These are phyloP conservation scores for Micrastur ruficollis DNA, from an alignment of 2,797 vertebrate genomes.

Conservation along the genomic window DNA sequence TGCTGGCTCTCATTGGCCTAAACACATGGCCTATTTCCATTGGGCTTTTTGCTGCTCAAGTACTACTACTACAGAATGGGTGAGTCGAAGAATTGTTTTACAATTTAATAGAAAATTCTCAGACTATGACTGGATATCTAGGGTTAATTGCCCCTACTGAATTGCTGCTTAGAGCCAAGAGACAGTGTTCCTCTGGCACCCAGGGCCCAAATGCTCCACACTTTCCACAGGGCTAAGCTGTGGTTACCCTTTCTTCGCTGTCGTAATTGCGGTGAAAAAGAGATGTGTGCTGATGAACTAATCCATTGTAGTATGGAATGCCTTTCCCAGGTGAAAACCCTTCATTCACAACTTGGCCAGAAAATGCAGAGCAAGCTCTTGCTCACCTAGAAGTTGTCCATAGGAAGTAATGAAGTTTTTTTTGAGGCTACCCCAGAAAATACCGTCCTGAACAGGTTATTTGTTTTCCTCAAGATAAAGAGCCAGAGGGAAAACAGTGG, in stretches of 20 bases:
- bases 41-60: neutral
- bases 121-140: neutral
- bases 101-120: neutral
- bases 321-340: neutral
- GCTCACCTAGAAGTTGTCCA: neutral
- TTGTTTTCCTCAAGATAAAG: neutral
- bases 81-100: neutral
- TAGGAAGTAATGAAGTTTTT: neutral
- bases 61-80: neutral
- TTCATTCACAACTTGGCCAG: neutral
- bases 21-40: accelerated
- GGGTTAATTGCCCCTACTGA: neutral
- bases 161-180: neutral
- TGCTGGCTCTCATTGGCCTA: neutral
- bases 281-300: neutral
- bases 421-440: neutral
- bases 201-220: neutral
- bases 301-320: neutral
- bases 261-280: neutral
- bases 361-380: neutral
- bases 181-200: neutral
- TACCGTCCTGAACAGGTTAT: accelerated
- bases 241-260: neutral
- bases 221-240: neutral
- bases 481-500: neutral